Percentiles rank a stretch among this genome's conserved stretches.
phyloP scores from a whole-genome alignment of 2,113 vertebrate species.

The Triplophysa dalaica region DNA sequence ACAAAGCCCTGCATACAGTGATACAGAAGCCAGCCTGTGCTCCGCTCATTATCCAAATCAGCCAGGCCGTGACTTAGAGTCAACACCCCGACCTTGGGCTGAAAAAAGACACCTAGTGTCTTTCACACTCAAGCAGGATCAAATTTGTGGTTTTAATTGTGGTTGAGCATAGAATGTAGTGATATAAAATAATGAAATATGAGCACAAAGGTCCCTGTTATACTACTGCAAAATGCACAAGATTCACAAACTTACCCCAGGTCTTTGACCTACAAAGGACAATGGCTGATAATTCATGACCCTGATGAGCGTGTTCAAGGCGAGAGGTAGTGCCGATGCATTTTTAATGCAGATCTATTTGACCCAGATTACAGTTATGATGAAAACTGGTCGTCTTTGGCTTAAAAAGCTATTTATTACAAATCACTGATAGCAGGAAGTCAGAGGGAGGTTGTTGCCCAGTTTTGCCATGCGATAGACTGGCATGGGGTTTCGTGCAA shows the following conservation, averaged over 20 bases:
- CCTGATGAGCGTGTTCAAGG: conserved; percentile 21
- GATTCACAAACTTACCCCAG: conserved; percentile 3
- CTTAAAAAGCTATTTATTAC: conserved; percentile 20
- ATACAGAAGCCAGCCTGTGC: background rate
- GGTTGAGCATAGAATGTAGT: background rate
- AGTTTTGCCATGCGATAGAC: conserved; percentile 7
- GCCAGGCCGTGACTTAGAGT: conserved; percentile 17
- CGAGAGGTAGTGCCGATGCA: conserved; percentile 5
- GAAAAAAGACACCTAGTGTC: conserved; percentile 19
- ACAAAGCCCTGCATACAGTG: conserved; percentile 8
- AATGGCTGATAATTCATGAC: conserved; percentile 22
- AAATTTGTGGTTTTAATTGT: conserved; percentile 15
- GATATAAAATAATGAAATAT: background rate
- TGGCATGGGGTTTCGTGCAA: background rate
- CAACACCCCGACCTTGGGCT: background rate
- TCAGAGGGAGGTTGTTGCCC: background rate
- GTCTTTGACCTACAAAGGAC: conserved; percentile 34
- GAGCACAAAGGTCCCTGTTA: background rate
- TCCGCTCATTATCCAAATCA: conserved; percentile 21
- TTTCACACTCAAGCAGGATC: background rate
- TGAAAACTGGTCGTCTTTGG: conserved; percentile 2
- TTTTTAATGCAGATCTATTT: conserved; percentile 40
- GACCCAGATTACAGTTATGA: conserved; percentile 29
- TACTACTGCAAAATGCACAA: background rate
- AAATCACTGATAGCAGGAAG: background rate